Base-by-base conservation (phyloP, 2,888 invertebrate species). In the Eupithecia centaureata region DNA sequence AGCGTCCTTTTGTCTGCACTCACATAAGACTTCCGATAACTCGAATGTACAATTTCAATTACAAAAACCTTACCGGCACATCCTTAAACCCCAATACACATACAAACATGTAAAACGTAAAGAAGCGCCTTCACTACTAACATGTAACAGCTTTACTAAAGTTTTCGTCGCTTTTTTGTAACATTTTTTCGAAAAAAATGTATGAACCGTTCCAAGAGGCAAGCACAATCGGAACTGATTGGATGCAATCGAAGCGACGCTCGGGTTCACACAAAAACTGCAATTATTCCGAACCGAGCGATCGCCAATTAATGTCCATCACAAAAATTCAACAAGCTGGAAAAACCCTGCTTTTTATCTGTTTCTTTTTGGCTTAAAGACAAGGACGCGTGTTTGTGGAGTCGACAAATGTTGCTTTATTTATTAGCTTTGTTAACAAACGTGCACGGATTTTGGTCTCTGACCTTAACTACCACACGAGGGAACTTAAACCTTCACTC, bases 221-320 rank as follows among this genome's bases (percentile, higher is more conserved):
- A 57, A 57, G 15, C 27, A 52, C 57, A 57, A 56, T 32, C 32
- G 13, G 18, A 57, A 5, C 32, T 57, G 22, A 33, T 32, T 57
- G n/a, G 57, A 32, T 56, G 30, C 27, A 18, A 54, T 56, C 54
- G 56, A 56, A 33, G 57, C 22, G 38, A 28, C 60, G 42, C 60
- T 3, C 27, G 25, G 25, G 12, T 27, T 52, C 13, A 8, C 68
- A 51, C 63, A 66, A 66, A 66, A 68, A 68, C 61, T 66, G 57
- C 69, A 67, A 69, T 72, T 69, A 72, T 72, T 58, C 52, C 42
- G 32, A 51, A 35, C 51, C 63, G 52, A 64, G 13, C 64, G 66
- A 71, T 67, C 67, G 67, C 72, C 75, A 75, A 75, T 73, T 75
- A 72, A 69, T 66, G 73, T 71, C 70, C 32, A 66, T 73, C 69